These are phyloP conservation scores for Euphydryas editha DNA, from an alignment of 2,888 invertebrate genomes.

Conservation along the genomic window DNA sequence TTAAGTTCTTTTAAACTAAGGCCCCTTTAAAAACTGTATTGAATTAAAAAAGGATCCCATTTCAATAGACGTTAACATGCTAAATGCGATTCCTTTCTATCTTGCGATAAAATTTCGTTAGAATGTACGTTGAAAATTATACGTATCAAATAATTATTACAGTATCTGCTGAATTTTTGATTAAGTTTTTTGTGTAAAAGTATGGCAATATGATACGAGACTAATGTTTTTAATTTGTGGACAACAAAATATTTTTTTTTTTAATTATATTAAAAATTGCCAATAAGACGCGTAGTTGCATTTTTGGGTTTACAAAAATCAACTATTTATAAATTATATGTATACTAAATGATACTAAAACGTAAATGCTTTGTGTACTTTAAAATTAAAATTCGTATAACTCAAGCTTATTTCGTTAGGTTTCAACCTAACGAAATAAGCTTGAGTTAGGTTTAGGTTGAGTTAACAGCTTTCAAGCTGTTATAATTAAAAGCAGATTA, in stretches of 20 bases:
- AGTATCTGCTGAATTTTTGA: background rate
- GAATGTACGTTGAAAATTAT: background rate
- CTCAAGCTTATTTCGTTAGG: conserved; percentile 20
- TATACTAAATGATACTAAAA: background rate
- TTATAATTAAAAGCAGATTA: conserved; percentile 37
- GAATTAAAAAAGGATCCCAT: conserved; percentile 10
- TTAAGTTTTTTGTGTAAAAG: background rate
- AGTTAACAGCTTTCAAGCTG: no score
- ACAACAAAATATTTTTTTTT: no score
- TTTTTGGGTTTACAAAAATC: no score
- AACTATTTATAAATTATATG: no score
- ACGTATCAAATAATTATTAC: no score
- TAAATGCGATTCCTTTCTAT: background rate
- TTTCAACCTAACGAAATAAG: no score
- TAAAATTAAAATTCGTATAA: background rate
- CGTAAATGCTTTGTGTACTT: background rate
- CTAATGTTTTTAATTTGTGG: no score
- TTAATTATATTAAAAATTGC: no score
- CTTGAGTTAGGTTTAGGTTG: no score
- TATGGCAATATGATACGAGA: background rate
- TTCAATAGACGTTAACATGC: conserved; percentile 7
- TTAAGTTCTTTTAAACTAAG: conserved; percentile 27
- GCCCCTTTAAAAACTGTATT: conserved; percentile 28
- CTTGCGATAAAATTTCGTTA: background rate
- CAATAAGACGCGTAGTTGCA: no score